These are phyloP conservation scores for Fragum sueziense DNA, from an alignment of 2,888 invertebrate genomes.

Conservation along the genomic window DNA sequence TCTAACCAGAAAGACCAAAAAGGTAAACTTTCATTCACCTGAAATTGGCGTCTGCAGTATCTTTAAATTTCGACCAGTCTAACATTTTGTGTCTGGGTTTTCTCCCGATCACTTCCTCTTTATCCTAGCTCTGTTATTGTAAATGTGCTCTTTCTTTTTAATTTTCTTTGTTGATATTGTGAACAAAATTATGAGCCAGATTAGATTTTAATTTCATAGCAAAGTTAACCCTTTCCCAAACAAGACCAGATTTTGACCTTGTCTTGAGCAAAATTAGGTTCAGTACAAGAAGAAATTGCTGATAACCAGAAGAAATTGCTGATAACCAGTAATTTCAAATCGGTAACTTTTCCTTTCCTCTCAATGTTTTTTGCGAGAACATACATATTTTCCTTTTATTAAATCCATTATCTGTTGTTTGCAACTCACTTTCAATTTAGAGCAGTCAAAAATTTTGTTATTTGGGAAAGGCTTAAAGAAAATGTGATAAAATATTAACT, in stretches of 20 bases:
- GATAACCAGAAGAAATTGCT: neutral
- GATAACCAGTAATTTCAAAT: neutral
- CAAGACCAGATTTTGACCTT: no score
- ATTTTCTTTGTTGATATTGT: constrained; percentile 16
- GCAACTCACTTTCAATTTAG: neutral
- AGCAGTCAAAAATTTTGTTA: neutral
- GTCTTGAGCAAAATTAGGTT: no score
- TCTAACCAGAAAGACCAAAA: no score
- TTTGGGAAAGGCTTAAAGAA: constrained; percentile 2
- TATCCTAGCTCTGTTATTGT: neutral
- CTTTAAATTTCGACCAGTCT: no score
- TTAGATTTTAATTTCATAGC: neutral
- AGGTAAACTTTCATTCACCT: no score
- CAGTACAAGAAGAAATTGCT: neutral
- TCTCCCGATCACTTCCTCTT: no score
- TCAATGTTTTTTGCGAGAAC: neutral
- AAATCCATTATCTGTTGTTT: neutral
- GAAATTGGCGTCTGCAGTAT: no score
- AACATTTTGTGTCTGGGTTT: no score
- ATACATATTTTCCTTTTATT: neutral
- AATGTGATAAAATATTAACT: neutral
- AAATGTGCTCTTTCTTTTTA: constrained; percentile 15
- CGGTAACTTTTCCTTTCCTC: no score
- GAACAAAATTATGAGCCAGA: constrained; percentile 6
- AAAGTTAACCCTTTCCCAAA: no score